Percentiles rank a stretch among this genome's conserved stretches.
phyloP scores from a whole-genome alignment of 2,797 vertebrate species.

The Urophycis tenuis region DNA sequence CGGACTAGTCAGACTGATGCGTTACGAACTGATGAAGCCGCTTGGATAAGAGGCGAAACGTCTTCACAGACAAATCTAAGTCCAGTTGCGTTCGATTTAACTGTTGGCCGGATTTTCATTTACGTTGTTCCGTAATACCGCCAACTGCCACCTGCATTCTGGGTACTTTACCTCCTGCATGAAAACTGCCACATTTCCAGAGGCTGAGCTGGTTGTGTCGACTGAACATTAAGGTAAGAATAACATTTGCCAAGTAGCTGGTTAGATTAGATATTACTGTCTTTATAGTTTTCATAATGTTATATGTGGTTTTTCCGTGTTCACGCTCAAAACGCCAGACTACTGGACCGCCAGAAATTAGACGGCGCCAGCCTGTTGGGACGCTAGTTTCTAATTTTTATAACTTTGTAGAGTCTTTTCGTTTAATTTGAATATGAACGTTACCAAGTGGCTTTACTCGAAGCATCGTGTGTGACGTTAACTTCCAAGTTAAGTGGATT shows the following conservation, averaged over 20 bases:
- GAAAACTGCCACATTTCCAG: constrained; percentile 3
- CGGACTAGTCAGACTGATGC: no score
- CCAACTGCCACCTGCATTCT: background rate
- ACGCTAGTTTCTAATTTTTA: constrained; percentile 4
- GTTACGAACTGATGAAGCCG: no score
- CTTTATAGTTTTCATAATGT: background rate
- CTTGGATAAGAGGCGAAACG: no score
- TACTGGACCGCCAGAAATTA: constrained; percentile 1
- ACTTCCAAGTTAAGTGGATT: background rate
- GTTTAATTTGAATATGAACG: constrained; percentile 4
- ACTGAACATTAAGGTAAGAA: constrained; percentile 5
- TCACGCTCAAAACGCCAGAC: background rate
- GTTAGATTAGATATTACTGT: constrained; percentile 2
- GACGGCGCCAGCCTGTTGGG: background rate
- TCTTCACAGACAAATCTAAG: no score
- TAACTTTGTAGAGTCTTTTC: constrained; percentile 4
- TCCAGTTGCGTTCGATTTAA: no score
- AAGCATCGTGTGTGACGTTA: background rate
- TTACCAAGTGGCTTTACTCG: constrained; percentile 3
- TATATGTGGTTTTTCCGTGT: background rate
- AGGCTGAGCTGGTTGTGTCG: background rate
- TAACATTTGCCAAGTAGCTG: background rate
- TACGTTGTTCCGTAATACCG: background rate
- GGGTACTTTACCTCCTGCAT: background rate
- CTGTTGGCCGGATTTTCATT: no score